Evolutionary conservation across 2,888 invertebrate genomes (phyloP).

Genomic region (Formica aserva): DNA sequence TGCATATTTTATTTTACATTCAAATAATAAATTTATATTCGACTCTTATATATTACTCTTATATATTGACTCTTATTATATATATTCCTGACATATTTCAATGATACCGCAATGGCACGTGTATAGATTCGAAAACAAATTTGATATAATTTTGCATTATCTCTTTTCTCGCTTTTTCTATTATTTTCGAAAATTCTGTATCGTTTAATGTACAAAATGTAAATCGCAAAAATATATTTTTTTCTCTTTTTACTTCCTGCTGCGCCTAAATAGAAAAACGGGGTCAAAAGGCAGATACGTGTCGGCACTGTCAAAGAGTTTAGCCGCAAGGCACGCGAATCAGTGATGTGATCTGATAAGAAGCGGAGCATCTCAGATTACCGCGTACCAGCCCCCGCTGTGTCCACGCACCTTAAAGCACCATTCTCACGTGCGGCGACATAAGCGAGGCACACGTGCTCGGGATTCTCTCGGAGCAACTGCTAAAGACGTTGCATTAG

Average conservation of each 20-base stretch:
- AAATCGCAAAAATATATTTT: conserved; percentile 12
- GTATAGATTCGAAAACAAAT: neutral
- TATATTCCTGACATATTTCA: neutral
- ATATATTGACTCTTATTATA: no score
- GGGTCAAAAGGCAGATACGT: conserved; percentile 52
- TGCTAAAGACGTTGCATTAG: conserved; percentile 31
- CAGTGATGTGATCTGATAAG: conserved; percentile 81
- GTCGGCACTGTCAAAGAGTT: conserved; percentile 83
- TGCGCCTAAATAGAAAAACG: conserved; percentile 65
- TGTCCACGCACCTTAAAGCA: conserved; percentile 82
- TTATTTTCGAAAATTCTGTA: neutral
- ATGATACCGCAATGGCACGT: neutral
- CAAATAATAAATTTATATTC: no score
- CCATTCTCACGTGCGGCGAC: conserved; percentile 83
- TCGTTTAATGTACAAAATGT: conserved; percentile 4
- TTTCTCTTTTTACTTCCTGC: conserved; percentile 28
- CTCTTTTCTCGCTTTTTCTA: neutral
- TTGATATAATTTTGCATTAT: neutral
- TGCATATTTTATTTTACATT: no score
- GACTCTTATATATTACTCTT: no score
- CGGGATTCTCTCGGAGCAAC: conserved; percentile 60
- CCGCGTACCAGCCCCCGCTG: conserved; percentile 78
- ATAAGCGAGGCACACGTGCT: conserved; percentile 74
- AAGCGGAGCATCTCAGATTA: conserved; percentile 81
- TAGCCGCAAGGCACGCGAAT: conserved; percentile 75